These are phyloP conservation scores for Dione vanillae DNA, from an alignment of 2,888 invertebrate species.

Conservation along the genomic window DNA sequence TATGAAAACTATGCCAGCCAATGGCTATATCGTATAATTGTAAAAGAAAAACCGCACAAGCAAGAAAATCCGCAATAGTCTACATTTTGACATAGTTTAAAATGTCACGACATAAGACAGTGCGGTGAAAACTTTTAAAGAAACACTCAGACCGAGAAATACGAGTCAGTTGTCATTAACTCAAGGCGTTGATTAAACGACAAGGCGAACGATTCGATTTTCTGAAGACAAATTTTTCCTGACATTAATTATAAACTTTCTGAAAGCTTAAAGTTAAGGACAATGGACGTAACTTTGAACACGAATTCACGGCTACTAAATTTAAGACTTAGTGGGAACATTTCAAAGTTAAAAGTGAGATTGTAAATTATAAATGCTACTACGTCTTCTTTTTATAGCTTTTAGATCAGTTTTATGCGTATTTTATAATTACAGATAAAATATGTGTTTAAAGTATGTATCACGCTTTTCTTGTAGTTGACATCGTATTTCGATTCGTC, in stretches of 20 bases:
- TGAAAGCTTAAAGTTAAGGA: slow-evolving; percentile 57
- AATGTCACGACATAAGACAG: slow-evolving; percentile 28
- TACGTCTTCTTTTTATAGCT: slow-evolving; percentile 8
- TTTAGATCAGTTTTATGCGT: neutral
- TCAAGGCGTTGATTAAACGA: slow-evolving; percentile 65
- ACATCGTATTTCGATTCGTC: neutral
- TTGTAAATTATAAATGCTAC: slow-evolving; percentile 21
- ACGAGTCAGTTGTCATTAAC: slow-evolving; percentile 44
- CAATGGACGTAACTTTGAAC: slow-evolving; percentile 60
- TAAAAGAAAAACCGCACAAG: neutral
- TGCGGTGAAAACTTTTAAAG: slow-evolving; percentile 30
- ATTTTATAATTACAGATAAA: neutral
- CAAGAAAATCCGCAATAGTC: neutral
- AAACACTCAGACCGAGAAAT: slow-evolving; percentile 32
- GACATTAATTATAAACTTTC: slow-evolving; percentile 73
- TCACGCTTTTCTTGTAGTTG: neutral
- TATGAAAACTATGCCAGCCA: no score
- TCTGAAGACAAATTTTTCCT: slow-evolving; percentile 60
- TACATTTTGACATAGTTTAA: slow-evolving; percentile 19
- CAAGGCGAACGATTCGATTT: slow-evolving; percentile 61
- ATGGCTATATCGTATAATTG: neutral
- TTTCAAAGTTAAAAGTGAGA: slow-evolving; percentile 32
- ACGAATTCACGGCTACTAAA: slow-evolving; percentile 41
- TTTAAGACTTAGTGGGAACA: slow-evolving; percentile 39
- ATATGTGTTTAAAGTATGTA: neutral